Evolutionary conservation across 2,113 vertebrate genomes (phyloP).

Genomic region (Eira barbara): DNA sequence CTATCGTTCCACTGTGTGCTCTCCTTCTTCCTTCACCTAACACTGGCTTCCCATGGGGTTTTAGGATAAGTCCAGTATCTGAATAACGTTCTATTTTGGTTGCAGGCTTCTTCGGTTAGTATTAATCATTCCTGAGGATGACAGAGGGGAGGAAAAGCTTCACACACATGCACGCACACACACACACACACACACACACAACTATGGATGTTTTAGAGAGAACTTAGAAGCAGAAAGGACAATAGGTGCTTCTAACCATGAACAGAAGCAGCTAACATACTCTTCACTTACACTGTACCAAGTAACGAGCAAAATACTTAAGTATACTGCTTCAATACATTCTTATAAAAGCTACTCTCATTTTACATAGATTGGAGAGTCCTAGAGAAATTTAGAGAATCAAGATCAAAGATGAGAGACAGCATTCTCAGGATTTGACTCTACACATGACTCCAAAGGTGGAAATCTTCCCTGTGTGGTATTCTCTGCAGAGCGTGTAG

Average conservation of each 20-base stretch:
- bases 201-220: background rate
- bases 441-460: no score
- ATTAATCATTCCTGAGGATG: background rate
- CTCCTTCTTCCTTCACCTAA: background rate
- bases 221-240: background rate
- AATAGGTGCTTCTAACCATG: background rate
- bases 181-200: background rate
- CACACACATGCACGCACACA: background rate
- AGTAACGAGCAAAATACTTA: background rate
- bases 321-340: background rate
- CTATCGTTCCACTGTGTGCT: background rate
- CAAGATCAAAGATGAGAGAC: background rate
- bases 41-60: accelerated
- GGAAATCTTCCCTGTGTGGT: background rate
- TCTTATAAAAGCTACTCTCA: background rate
- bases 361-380: background rate
- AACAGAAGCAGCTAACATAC: background rate
- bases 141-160: background rate
- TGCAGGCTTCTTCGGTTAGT: background rate
- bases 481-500: no score
- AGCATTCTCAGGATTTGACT: background rate
- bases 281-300: background rate
- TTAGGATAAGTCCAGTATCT: background rate
- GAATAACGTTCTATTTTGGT: background rate
- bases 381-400: background rate